phyloP scores from a whole-genome alignment of 2,113 vertebrate genomes.

The Girardinichthys multiradiatus region DNA sequence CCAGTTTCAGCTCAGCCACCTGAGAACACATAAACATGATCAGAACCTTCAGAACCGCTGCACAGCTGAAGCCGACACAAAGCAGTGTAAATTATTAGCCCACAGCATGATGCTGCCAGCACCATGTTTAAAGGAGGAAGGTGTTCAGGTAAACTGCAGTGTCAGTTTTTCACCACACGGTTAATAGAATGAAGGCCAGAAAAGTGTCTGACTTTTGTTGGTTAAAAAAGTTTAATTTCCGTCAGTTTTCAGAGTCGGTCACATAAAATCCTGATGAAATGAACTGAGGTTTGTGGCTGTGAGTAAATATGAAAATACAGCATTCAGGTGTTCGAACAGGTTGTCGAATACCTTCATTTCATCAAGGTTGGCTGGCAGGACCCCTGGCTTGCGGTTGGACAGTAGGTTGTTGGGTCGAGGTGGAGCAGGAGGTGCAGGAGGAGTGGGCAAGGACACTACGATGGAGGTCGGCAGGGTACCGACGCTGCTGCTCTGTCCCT shows the following conservation, averaged over 20 bases:
- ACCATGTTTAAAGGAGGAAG: too few species aligned
- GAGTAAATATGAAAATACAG: too few species aligned
- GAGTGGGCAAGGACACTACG: conserved; percentile 77
- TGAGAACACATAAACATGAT: conserved; percentile 48
- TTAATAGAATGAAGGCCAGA: too few species aligned
- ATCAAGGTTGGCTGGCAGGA: conserved; percentile 92
- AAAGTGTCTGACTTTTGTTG: too few species aligned
- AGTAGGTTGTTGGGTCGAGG: conserved; percentile 77
- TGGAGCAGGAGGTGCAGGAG: conserved; percentile 29
- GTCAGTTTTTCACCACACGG: too few species aligned
- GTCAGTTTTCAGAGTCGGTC: too few species aligned
- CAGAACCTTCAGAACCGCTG: neutral
- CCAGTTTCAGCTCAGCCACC: conserved; percentile 96
- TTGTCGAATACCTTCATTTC: conserved; percentile 89
- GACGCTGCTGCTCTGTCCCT: conserved; percentile 83
- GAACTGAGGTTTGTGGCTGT: neutral
- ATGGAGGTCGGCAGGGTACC: conserved; percentile 79
- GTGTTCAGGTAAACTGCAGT: too few species aligned
- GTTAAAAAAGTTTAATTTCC: too few species aligned
- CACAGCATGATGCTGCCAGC: too few species aligned
- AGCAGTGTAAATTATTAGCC: too few species aligned
- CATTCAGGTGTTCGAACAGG: neutral
- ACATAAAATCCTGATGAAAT: neutral
- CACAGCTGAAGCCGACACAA: too few species aligned
- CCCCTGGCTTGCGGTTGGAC: conserved; percentile 87